Base-by-base conservation (phyloP, 2,113 vertebrate species). In the Recurvirostra avosetta region DNA sequence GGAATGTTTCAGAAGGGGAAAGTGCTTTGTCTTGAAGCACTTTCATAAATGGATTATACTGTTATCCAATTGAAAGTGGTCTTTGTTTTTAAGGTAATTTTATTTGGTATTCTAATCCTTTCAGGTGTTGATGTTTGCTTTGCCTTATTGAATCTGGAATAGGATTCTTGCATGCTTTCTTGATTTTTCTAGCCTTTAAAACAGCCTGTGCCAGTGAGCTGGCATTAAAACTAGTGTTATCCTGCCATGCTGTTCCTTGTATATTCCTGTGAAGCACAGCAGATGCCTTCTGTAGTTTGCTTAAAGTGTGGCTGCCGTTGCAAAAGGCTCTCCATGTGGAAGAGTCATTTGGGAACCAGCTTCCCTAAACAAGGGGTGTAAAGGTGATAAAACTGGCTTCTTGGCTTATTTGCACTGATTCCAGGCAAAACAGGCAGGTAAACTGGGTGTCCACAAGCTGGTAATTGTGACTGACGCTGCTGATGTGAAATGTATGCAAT, bases 81-180 rank as follows among this genome's bases (percentile, higher is more conserved):
- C 71, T 96, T 96, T 97, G 78, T 96, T 94, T 92, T 88, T 73
- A 65, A 93, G 41, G n/a, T 86, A 83, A 86, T 88, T 94, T 94
- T 34, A 88, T 73, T 73, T 94, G 12, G 38, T 73, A 72, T 81
- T 91, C 80, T 91, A 68, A 90, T 95, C 81, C 80, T 92, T 88
- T 79, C 74, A 92, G 87, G 45, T 91, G 62, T 26, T 91, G 62
- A 75, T 79, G 47, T 94, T 95, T 94, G 58, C 71, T 75, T 70
- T 95, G 77, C 55, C 21, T 62, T 95, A 76, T 45, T 94, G 80
- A 84, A 94, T 58, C 32, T 90, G 29, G 32, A 92, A 79, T 25
- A 71, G 62, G n/a, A 90, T 70, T 95, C 91, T 78, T 92, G 17
- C 49, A 84, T 36, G 66, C 59, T 88, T 90, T 92, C 58, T 79